phyloP scores from a whole-genome alignment of 1,140 invertebrate genomes.

The Anastatus disparis region DNA sequence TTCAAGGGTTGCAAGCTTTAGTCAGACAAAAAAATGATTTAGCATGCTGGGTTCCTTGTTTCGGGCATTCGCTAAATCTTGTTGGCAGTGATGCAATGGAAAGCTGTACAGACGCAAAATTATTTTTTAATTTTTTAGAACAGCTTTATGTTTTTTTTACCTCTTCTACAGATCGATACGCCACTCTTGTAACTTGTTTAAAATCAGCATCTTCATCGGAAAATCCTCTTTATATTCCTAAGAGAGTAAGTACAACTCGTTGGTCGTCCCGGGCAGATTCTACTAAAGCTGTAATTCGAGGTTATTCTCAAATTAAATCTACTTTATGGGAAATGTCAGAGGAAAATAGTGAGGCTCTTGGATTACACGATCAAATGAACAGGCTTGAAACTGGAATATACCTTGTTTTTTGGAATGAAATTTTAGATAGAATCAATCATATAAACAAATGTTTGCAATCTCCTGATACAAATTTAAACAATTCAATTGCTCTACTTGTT shows the following conservation, averaged over 20 bases:
- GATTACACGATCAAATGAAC: background rate
- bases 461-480: background rate
- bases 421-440: background rate
- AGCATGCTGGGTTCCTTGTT: slow-evolving; percentile 39
- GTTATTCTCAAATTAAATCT: background rate
- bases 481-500: background rate
- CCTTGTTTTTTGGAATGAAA: background rate
- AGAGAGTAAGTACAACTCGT: background rate
- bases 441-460: background rate
- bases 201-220: background rate
- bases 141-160: background rate
- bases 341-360: background rate
- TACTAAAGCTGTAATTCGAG: too few relatives aligned
- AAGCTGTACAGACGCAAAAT: background rate
- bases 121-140: background rate
- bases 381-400: background rate
- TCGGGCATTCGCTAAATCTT: background rate
- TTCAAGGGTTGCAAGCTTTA: slow-evolving; percentile 29
- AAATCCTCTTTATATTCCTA: background rate
- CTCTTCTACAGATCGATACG: too few relatives aligned
- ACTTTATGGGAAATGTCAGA: background rate
- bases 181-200: background rate
- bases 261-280: background rate
- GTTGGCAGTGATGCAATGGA: background rate
- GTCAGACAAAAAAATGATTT: slow-evolving; percentile 32